A percentile compares a stretch with the other conserved stretches of the same genome.
Evolutionary conservation across 2,888 invertebrate genomes (phyloP).

Genomic region (Graphium colonna): DNA sequence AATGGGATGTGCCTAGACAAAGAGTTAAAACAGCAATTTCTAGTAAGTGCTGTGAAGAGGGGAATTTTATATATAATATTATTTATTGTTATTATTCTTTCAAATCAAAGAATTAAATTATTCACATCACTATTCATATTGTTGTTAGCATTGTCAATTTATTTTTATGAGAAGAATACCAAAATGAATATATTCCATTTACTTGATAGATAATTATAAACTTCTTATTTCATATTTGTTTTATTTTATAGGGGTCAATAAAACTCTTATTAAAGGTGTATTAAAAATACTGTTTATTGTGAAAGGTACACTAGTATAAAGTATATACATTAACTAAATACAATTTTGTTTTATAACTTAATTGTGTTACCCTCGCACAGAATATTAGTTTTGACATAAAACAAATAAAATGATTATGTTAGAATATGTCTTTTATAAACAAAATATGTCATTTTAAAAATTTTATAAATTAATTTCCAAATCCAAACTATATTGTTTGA

Average conservation of each 20-base stretch:
- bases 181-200: conserved; percentile 41
- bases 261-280: conserved; percentile 63
- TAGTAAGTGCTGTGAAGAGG: conserved; percentile 36
- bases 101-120: conserved; percentile 40
- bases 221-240: not conserved
- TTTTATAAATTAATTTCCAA: conserved; percentile 22
- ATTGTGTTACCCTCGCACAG: conserved; percentile 45
- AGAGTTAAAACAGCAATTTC: conserved; percentile 35
- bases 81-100: conserved; percentile 43
- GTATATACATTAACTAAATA: conserved; percentile 78
- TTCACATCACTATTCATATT: conserved; percentile 45
- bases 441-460: conserved; percentile 16
- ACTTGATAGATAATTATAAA: not conserved
- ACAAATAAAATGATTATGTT: conserved; percentile 2
- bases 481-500: conserved; percentile 2
- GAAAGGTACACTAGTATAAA: conserved; percentile 75
- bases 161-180: conserved; percentile 45
- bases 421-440: conserved; percentile 1
- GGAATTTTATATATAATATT: conserved; percentile 48
- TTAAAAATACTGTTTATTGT: conserved; percentile 80
- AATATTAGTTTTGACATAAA: conserved; percentile 2
- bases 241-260: conserved; percentile 14
- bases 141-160: conserved; percentile 48
- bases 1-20: conserved; percentile 55
- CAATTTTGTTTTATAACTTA: conserved; percentile 50